These are phyloP conservation scores for Thamnophis sirtalis DNA, from an alignment of 2,113 vertebrate genomes.

Conservation along the genomic window DNA sequence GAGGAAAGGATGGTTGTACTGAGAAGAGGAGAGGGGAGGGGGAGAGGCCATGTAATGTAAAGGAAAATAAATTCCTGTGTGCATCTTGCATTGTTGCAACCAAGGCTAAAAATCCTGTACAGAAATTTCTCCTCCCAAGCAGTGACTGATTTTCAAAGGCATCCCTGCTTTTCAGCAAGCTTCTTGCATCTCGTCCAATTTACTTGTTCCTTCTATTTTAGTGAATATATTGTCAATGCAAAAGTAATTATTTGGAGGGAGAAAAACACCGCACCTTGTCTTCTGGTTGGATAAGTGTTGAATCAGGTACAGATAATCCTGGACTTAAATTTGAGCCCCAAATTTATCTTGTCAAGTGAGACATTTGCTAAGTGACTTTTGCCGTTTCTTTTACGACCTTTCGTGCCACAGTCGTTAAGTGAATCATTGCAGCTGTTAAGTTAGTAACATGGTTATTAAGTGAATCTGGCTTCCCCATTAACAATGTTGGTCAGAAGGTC, in stretches of 20 bases:
- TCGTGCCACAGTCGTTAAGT: no score
- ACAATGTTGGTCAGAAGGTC: not conserved
- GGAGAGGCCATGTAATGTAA: not conserved
- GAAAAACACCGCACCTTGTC: not conserved
- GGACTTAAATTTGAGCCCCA: not conserved
- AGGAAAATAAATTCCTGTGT: not conserved
- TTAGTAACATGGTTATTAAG: no score
- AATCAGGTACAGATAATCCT: not conserved
- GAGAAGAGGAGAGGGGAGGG: not conserved
- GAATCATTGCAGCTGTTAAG: no score
- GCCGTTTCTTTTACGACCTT: no score
- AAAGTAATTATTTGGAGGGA: not conserved
- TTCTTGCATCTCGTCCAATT: not conserved
- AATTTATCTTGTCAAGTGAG: not conserved
- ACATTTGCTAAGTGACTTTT: not conserved
- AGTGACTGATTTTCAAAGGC: not conserved
- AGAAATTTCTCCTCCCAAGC: not conserved
- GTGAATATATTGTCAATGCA: not conserved
- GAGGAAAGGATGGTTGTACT: not conserved
- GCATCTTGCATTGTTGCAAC: not conserved
- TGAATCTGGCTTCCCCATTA: not conserved
- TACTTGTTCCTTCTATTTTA: not conserved
- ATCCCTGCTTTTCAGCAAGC: not conserved
- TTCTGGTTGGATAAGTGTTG: not conserved
- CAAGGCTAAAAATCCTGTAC: not conserved